Evolutionary conservation across 2,113 vertebrate genomes (phyloP), one percentile per base, ranked within the genome.

Genomic region (Labrus mixtus): DNA sequence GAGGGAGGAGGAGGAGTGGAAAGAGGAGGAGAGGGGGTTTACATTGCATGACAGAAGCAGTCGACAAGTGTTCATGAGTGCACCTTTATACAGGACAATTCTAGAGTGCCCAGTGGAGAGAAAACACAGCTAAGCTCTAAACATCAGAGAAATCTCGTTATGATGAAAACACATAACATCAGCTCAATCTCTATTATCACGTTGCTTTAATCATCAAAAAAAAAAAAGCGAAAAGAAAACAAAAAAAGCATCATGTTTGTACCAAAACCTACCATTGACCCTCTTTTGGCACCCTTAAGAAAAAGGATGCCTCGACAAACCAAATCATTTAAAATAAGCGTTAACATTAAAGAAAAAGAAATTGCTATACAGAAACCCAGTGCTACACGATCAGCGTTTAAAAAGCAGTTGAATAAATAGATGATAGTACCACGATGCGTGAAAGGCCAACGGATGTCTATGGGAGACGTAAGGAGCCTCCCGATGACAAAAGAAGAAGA

Each of bases 61-160:
- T 85, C 82, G 89, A 90, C 93, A 94, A 84, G 90, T 94, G 94
- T 92, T 91, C 55, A 75, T 91, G 92, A 95, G 95, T 95, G 95
- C 94, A 92, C 92, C 93, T 82, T 89, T 78, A 66, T 88, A 95
- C 85, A 91, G 90, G 89, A 95, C 93, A 90, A 50, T 79, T 78
- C 51, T 90, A 90, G 91, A 85, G 84, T 92, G 96, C 93, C 94
- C 92, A 89, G 94, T 93, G 95, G 92, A 93, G 88, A 63, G 69
- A 79, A 91, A 94, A 92, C 86, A 90, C 78, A 85, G 82, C 89
- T 94, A 95, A 85, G 89, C 91, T 94, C 94, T 94, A 95, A 93
- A 94, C 91, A 91, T 92, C 90, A 84, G 88, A 92, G 85, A 88
- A 78, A 36, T 73, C 63, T 69, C 20, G 89, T 86, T 83, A 79